Evolutionary conservation across 1,140 invertebrate species (phyloP).

Genomic region (Drosophila mojavensis): DNA sequence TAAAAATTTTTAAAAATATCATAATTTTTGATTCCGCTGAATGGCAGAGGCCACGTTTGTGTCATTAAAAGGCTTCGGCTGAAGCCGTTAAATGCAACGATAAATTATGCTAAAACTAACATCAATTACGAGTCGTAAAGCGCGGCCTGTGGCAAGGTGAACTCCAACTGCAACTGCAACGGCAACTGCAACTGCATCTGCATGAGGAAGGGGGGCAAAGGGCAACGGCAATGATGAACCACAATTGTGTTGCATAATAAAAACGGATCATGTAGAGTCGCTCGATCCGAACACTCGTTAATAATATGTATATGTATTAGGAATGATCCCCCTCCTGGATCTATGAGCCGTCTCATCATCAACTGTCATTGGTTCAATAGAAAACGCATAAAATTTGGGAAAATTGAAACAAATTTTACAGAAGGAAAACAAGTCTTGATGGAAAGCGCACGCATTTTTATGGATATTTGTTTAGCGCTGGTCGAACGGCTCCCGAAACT

Average conservation of each 20-base stretch:
- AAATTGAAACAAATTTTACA: constrained; percentile 71
- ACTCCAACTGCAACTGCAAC: constrained; percentile 28
- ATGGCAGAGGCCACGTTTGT: constrained; percentile 36
- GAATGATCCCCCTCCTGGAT: neutral
- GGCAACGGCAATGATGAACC: constrained; percentile 53
- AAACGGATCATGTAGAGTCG: constrained; percentile 45
- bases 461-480: constrained; percentile 61
- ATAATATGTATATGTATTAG: constrained; percentile 52
- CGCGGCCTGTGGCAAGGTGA: constrained; percentile 42
- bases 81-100: constrained; percentile 76
- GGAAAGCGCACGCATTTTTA: constrained; percentile 55
- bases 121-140: constrained; percentile 81
- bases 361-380: constrained; percentile 73
- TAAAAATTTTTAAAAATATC: constrained; percentile 82
- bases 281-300: constrained; percentile 56
- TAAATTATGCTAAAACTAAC: constrained; percentile 82
- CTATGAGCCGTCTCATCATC: constrained; percentile 28
- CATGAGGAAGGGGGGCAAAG: neutral
- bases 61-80: constrained; percentile 79
- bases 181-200: constrained; percentile 46
- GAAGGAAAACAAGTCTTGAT: constrained; percentile 64
- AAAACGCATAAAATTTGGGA: constrained; percentile 74
- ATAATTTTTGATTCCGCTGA: constrained; percentile 76
- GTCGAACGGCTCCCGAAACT: constrained; percentile 16
- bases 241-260: constrained; percentile 69